Conservation (phyloP, 1,140 invertebrate genomes). For the Nasonia vitripennis region DNA sequence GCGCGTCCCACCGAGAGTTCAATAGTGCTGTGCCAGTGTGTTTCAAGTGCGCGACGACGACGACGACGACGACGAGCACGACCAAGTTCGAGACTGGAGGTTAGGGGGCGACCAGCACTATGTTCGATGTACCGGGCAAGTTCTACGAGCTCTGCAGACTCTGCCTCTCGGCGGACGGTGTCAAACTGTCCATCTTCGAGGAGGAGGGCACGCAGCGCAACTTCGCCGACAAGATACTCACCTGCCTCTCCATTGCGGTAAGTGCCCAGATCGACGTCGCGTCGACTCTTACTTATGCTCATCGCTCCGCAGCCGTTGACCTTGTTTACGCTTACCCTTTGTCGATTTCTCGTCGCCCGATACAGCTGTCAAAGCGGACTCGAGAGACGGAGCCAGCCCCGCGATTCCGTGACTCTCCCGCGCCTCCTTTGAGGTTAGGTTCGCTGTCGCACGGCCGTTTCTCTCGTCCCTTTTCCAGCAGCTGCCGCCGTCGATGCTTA, state of each 20-base stretch:
- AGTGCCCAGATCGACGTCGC: not conserved
- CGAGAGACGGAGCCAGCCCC: not conserved
- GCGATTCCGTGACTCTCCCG: too few species aligned
- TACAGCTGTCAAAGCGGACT: not conserved
- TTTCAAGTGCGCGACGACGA: constrained; percentile 24
- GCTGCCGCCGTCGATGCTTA: too few species aligned
- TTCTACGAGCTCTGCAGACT: constrained; percentile 76
- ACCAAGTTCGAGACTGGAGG: not conserved
- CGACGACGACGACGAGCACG: constrained; percentile 45
- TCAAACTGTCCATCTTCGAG: constrained; percentile 75
- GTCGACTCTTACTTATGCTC: too few species aligned
- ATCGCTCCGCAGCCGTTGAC: too few species aligned
- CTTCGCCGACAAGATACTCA: constrained; percentile 73
- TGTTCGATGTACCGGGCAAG: constrained; percentile 76
- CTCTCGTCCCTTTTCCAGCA: too few species aligned
- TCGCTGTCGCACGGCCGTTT: not conserved
- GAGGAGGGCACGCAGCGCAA: constrained; percentile 73
- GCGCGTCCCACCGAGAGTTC: not conserved
- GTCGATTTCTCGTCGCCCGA: too few species aligned
- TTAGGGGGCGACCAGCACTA: constrained; percentile 60
- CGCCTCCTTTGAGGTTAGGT: not conserved
- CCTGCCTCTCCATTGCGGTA: constrained; percentile 74
- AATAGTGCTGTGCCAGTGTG: not conserved
- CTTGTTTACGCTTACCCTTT: too few species aligned
- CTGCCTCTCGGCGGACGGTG: constrained; percentile 76